Conservation (phyloP, 2,888 invertebrate genomes). For the Leucoma salicis region DNA sequence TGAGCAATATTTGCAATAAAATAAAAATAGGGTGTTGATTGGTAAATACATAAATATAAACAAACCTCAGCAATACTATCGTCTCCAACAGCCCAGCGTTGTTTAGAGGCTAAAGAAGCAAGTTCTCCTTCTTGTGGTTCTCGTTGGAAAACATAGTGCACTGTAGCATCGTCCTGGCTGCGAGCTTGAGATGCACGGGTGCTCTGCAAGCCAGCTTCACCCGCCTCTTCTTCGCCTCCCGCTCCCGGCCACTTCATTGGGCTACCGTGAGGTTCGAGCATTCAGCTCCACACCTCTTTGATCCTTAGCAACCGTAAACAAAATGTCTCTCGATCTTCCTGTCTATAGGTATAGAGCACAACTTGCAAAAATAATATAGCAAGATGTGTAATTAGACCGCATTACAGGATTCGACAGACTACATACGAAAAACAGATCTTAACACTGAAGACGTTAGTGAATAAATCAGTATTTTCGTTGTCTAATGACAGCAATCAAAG, state of each 20-base stretch:
- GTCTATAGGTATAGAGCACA: constrained; percentile 43
- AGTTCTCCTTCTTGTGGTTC: constrained; percentile 92
- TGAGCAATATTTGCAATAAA: too few relatives aligned
- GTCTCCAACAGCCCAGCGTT: constrained; percentile 94
- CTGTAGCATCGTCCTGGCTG: constrained; percentile 92
- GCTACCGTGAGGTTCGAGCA: constrained; percentile 82
- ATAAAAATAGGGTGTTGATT: too few relatives aligned
- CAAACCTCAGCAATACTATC: constrained; percentile 93
- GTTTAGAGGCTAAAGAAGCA: constrained; percentile 87
- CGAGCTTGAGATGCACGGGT: constrained; percentile 86
- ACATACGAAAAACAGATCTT: constrained; percentile 41
- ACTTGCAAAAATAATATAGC: constrained; percentile 44
- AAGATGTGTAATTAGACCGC: constrained; percentile 46
- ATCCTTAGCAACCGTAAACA: constrained; percentile 62
- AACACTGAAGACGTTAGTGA: constrained; percentile 53
- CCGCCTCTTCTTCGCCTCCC: constrained; percentile 85
- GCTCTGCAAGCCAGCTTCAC: constrained; percentile 79
- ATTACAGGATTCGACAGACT: constrained; percentile 61
- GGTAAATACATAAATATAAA: too few relatives aligned
- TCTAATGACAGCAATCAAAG: constrained; percentile 70
- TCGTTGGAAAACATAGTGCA: constrained; percentile 94
- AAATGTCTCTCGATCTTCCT: constrained; percentile 53
- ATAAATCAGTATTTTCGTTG: constrained; percentile 61
- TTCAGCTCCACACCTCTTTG: constrained; percentile 74
- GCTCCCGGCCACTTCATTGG: constrained; percentile 91